Evolutionary conservation across 2,797 vertebrate genomes (phyloP), one percentile per base, ranked within the genome.

Genomic region (Aphelocoma californica): DNA sequence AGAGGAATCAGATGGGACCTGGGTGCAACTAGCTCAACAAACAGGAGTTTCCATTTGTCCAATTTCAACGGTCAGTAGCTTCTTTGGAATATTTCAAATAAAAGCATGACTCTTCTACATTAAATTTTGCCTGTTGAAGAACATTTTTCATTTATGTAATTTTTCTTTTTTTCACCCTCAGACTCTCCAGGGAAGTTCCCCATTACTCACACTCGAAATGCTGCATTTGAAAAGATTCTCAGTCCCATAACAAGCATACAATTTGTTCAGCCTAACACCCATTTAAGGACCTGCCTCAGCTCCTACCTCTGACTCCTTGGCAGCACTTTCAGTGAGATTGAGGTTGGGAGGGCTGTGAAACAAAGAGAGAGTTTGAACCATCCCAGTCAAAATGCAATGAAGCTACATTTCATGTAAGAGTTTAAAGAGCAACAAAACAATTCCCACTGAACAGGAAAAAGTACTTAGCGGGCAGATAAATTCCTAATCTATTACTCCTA

Each of bases 231-330:
- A 65, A 86, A 53, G 58, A 78, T 18, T 73, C 65, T 58, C 69
- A 17, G 18, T 29, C 31, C 36, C 6, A 1, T 8, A 61, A 54
- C 5, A 12, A 85, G 45, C 29, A 28, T 23, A 51, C 36, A 10
- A 60, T 67, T 58, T 78, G 28, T 66, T 92, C 28, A 58, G 64
- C 29, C 10, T 13, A 66, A 62, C 28, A 32, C 12, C 31, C 50
- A 62, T 40, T 29, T 21, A 24, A 79, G 11, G 54, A 82, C 25
- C 29, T 21, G 48, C 29, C 40, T 74, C 80, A 57, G 48, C 66
- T 86, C 94, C 62, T 92, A 92, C 94, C 90, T 95, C 92, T 6
- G 54, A 69, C 73, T 95, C 95, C 69, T 45, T 14, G 88, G 20
- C 85, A 73, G 78, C 19, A 14, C 38, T 56, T 79, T 56, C 65